Base-by-base conservation (phyloP, 2,797 vertebrate species). In the Myoxocephalus aenaeus region DNA sequence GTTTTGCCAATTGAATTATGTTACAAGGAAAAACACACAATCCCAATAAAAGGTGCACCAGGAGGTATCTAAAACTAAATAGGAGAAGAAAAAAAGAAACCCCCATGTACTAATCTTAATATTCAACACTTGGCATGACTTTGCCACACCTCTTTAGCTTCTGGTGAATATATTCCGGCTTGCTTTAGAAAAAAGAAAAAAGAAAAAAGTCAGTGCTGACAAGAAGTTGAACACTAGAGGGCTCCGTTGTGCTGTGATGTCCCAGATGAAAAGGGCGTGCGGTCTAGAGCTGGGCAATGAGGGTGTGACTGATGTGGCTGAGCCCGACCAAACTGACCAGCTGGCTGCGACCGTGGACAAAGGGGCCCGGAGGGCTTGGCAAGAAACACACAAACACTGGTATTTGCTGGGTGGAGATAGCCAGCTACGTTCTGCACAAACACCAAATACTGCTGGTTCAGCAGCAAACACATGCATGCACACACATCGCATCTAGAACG, bases 391-490 rank as follows among this genome's bases (percentile, higher is more conserved):
- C 82, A 85, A 90, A 89, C 87, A 83, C 83, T 77, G 90, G 87
- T 86, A 87, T 88, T 87, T 85, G 84, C 68, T 20, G 70, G 66
- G n/a, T 11, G 22, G 82, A 63, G 83, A 71, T 54, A 65, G 81
- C 67, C 79, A 40, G 78, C 83, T 75, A 73, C 79, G 82, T 87
- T 89, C 88, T 92, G 89, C 85, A 92, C 84, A 91, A 92, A 93
- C 88, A 92, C 77, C 54, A 84, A 92, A 93, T 89, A 85, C 83
- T 93, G 93, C 92, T 86, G 84, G 57, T 84, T 94, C 93, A 93
- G 93, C 94, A 87, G 69, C 73, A 79, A 70, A 79, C 50, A 53
- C 81, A 62, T 66, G 25, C 68, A 18, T 20, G 1, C 63, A 67
- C 70, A 66, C 67, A 63, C 65, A 53, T 40, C 5, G 27, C 76